Percentiles rank a stretch among this genome's conserved stretches.
Conservation (phyloP, 2,797 vertebrate species). For the Malacoctenus gilli region DNA sequence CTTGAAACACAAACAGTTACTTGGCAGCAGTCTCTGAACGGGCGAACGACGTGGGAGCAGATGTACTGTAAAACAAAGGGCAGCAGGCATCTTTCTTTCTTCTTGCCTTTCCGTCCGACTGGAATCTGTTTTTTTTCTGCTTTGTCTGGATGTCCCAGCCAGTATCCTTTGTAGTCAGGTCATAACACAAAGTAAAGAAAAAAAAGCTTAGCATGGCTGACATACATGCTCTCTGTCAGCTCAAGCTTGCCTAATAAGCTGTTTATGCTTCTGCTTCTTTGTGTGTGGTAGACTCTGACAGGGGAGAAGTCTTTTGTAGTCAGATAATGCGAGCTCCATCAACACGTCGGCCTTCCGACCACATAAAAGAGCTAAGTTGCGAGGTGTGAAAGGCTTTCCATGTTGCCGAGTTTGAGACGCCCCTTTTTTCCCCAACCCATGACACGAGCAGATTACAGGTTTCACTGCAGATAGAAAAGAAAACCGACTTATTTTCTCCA, state of each 20-base stretch:
- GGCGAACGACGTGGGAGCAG: constrained; percentile 16
- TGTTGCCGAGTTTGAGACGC: constrained; percentile 18
- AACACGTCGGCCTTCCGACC: constrained; percentile 3
- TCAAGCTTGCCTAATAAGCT: constrained; percentile 45
- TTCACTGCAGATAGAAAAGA: constrained; percentile 12
- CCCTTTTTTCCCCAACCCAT: constrained; percentile 42
- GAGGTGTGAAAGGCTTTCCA: constrained; percentile 23
- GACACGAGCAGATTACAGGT: constrained; percentile 14
- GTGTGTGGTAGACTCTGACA: constrained; percentile 28
- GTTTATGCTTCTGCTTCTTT: constrained; percentile 46
- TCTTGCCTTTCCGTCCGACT: constrained; percentile 9
- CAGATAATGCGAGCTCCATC: constrained; percentile 31
- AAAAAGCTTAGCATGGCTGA: constrained; percentile 17
- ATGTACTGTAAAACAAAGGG: constrained; percentile 21
- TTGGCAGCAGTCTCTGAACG: constrained; percentile 21
- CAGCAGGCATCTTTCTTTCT: neutral
- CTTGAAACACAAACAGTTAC: neutral
- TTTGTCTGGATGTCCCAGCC: constrained; percentile 29
- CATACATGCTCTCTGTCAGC: constrained; percentile 28
- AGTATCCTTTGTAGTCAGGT: constrained; percentile 41
- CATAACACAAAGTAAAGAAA: constrained; percentile 41
- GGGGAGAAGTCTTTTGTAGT: constrained; percentile 56
- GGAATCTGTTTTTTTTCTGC: constrained; percentile 15
- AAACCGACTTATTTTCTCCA: constrained; percentile 15
- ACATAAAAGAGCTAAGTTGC: constrained; percentile 33